These are phyloP conservation scores for Psettodes erumei DNA, from an alignment of 2,113 vertebrate genomes.

Conservation along the genomic window DNA sequence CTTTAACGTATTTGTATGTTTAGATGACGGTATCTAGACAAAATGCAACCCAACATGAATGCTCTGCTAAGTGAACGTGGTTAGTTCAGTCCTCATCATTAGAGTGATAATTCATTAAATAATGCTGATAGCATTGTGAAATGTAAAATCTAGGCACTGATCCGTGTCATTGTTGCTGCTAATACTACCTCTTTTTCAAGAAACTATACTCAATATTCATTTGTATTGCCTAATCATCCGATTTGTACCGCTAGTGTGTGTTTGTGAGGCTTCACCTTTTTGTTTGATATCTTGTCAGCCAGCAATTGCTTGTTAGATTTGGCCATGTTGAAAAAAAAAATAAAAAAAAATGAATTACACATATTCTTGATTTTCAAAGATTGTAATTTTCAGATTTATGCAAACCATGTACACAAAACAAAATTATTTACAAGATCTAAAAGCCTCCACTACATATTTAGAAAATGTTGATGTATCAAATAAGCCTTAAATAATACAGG, in stretches of 20 bases:
- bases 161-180: constrained; percentile 49
- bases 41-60: background rate
- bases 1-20: background rate
- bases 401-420: constrained; percentile 16
- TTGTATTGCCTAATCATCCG: constrained; percentile 1
- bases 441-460: background rate
- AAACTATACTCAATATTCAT: background rate
- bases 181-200: constrained; percentile 56
- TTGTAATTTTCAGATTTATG: background rate
- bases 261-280: constrained; percentile 33
- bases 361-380: background rate
- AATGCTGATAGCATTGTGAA: constrained; percentile 12
- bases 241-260: constrained; percentile 7
- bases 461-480: background rate
- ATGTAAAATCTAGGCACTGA: constrained; percentile 25
- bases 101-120: constrained; percentile 7
- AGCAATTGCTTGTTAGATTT: constrained; percentile 38
- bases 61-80: background rate
- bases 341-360: background rate
- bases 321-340: constrained; percentile 45
- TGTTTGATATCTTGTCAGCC: constrained; percentile 30
- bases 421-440: constrained; percentile 24
- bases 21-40: background rate
- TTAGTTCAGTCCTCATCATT: background rate
- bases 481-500: background rate